Evolutionary conservation across 2,888 invertebrate genomes (phyloP).

Genomic region (Acrocera orbiculus): DNA sequence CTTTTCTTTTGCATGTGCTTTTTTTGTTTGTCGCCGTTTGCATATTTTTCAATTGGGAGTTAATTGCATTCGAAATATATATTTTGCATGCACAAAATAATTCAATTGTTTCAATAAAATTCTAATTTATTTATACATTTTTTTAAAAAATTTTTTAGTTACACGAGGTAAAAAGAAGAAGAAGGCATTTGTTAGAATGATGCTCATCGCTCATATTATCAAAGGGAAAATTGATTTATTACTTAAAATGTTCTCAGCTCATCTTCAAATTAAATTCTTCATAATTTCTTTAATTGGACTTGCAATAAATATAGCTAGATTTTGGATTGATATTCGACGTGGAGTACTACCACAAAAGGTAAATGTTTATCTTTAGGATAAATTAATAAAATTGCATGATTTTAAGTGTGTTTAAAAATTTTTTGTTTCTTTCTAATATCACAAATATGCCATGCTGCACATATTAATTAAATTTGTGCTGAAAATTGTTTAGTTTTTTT

Average conservation of each 20-base stretch:
- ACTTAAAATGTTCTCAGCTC: conserved; percentile 53
- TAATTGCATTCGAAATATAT: no score
- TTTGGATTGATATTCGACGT: conserved; percentile 60
- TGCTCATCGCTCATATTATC: conserved; percentile 47
- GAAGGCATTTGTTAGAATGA: conserved; percentile 45
- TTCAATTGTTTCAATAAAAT: background rate
- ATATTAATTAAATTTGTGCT: no score
- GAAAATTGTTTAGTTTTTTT: no score
- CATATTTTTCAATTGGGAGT: no score
- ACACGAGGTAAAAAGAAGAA: conserved; percentile 31
- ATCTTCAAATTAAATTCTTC: conserved; percentile 61
- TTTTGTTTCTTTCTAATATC: no score
- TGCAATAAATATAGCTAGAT: conserved; percentile 48
- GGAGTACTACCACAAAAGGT: conserved; percentile 49
- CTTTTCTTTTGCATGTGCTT: background rate
- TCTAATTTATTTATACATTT: conserved; percentile 1
- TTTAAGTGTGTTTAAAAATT: no score
- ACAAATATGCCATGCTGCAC: no score
- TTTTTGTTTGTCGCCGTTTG: no score
- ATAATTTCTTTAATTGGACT: conserved; percentile 50
- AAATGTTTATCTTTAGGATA: no score
- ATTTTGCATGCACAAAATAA: no score
- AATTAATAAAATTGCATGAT: no score
- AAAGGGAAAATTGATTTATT: conserved; percentile 55
- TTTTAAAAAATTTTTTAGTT: conserved; percentile 14